phyloP scores from a whole-genome alignment of 2,797 vertebrate species.

The Crenuchus spilurus region DNA sequence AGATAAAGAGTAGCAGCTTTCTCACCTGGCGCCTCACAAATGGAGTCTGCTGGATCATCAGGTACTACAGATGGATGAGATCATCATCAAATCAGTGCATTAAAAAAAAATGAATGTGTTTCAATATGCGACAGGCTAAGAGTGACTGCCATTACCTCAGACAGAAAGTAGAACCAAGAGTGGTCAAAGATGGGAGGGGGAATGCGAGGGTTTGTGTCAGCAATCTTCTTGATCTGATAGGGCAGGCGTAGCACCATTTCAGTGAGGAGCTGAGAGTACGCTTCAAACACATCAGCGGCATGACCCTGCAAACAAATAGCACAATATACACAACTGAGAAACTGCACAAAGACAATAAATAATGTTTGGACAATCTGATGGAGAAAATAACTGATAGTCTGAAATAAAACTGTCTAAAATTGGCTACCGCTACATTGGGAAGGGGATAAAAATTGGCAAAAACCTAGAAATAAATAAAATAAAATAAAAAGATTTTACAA shows the following conservation, averaged over 20 bases:
- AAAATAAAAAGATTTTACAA: too few relatives aligned
- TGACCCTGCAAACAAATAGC: conserved; percentile 85
- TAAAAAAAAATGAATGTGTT: neutral
- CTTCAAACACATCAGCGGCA: conserved; percentile 97
- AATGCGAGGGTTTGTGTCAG: conserved; percentile 93
- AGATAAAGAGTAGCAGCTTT: conserved; percentile 96
- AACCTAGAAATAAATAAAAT: too few relatives aligned
- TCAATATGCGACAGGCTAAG: neutral
- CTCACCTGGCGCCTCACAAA: conserved; percentile 97
- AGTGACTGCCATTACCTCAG: conserved; percentile 80
- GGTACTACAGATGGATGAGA: conserved; percentile 80
- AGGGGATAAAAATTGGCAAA: too few relatives aligned
- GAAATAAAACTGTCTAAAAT: too few relatives aligned
- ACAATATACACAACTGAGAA: neutral
- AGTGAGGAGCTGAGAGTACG: conserved; percentile 96
- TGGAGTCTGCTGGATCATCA: conserved; percentile 98
- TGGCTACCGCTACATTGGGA: too few relatives aligned
- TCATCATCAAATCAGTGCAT: neutral
- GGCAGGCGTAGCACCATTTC: conserved; percentile 98
- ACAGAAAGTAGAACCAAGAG: conserved; percentile 98
- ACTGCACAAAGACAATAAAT: neutral
- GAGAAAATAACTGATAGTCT: too few relatives aligned
- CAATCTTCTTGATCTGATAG: conserved; percentile 99
- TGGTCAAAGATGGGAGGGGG: conserved; percentile 96
- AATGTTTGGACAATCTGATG: too few relatives aligned